phyloP scores from a whole-genome alignment of 2,797 vertebrate genomes.

The Thaleichthys pacificus region DNA sequence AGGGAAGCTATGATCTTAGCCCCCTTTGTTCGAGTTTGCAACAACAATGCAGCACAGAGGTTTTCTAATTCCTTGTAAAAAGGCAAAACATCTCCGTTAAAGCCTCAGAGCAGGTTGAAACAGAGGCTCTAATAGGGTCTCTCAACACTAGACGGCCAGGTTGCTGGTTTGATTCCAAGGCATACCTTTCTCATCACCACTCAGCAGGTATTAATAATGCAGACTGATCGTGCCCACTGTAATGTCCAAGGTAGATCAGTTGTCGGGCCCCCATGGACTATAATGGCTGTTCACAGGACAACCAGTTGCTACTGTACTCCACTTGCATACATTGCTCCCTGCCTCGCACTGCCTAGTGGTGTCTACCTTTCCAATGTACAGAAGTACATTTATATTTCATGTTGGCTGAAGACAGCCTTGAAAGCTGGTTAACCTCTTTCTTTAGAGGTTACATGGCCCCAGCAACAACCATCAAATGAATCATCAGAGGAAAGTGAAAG shows the following conservation, averaged over 20 bases:
- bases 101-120: not conserved
- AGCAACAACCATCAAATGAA: not conserved
- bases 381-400: conserved; percentile 43
- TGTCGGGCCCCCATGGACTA: conserved; percentile 12
- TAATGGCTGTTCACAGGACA: conserved; percentile 1
- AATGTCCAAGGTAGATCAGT: conserved; percentile 14
- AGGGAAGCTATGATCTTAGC: not conserved
- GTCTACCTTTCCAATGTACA: conserved; percentile 9
- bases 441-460: conserved; percentile 15
- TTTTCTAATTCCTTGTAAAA: not conserved
- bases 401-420: conserved; percentile 21
- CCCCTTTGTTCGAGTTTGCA: not conserved
- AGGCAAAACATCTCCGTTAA: not conserved
- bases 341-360: conserved; percentile 3
- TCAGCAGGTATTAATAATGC: conserved; percentile 29
- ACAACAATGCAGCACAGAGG: too few relatives aligned
- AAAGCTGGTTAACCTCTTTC: conserved; percentile 30
- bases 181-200: not conserved
- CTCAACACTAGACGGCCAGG: not conserved
- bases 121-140: not conserved
- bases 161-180: conserved; percentile 9
- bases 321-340: not conserved
- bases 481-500: conserved; percentile 7
- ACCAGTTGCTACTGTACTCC: conserved; percentile 14
- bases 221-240: conserved; percentile 10